Evolutionary conservation across 2,888 invertebrate genomes (phyloP), one percentile per base, ranked within the genome.

Genomic region (Allophyes oxyacanthae): DNA sequence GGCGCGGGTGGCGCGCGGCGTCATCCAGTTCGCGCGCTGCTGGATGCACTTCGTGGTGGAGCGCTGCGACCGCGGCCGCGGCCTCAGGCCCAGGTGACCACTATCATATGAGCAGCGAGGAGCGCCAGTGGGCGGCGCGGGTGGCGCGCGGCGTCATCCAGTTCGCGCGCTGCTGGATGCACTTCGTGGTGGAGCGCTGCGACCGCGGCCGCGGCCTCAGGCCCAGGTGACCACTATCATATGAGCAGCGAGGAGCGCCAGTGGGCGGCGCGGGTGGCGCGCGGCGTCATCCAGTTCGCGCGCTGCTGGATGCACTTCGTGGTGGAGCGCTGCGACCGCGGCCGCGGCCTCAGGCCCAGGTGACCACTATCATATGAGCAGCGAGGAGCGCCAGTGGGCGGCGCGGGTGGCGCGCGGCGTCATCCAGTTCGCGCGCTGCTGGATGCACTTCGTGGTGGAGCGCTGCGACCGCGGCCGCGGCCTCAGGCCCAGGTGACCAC

Each of bases 271-370:
- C 46, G 75, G n/a, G 90, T 87, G 41, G 89, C 88, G n/a, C 79
- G 89, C 2, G 89, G 87, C 0, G 84, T 91, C 44, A 85, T 92
- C 0, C 73, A 87, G 75, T 91, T 92, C 83, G 92, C 92, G 8
- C 95, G 96, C 92, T 95, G 97, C 83, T 99, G 99, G 99, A 98
- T 98, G 97, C 94, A 95, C 55, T 99, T 98, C 86, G 98, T 98
- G 0, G 95, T 96, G 67, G 96, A 96, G 78, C 95, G 97, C 11
- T 99, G 98, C 84, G 98, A 98, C 81, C 90, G 97, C 0, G 97
- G 97, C 0, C 94, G 97, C 5, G 98, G 98, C 0, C 94, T 97
- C 71, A 89, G 97, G 15, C 98, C 98, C 0, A 92, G 94, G 94
- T 92, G 3, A n/a, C 7, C 10, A 0, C 6, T 11, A n/a, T 15